Evolutionary conservation across 2,797 vertebrate species (phyloP).

Genomic region (Diplodus puntazzo): DNA sequence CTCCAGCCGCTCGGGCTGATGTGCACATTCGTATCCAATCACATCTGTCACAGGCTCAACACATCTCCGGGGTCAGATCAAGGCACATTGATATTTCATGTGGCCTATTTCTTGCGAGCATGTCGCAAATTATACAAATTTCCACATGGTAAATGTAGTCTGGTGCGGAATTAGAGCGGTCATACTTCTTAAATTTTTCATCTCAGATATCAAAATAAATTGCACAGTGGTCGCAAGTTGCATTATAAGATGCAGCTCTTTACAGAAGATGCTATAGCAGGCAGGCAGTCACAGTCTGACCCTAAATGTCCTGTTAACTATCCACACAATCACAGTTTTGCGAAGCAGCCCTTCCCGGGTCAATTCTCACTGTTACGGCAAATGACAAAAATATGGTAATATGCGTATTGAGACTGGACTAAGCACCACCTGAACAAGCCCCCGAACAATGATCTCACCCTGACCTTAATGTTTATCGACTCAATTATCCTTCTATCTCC

Average conservation of each 20-base stretch:
- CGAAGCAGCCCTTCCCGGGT: constrained; percentile 69
- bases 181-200: constrained; percentile 72
- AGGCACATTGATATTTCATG: constrained; percentile 74
- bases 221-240: constrained; percentile 61
- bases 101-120: constrained; percentile 73
- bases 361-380: constrained; percentile 72
- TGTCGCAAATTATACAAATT: constrained; percentile 74
- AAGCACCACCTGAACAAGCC: constrained; percentile 74
- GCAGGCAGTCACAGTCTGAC: constrained; percentile 54
- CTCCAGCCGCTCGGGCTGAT: constrained; percentile 50
- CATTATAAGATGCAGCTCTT: constrained; percentile 59
- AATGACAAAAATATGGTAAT: constrained; percentile 80
- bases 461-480: constrained; percentile 85
- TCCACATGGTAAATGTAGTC: constrained; percentile 68
- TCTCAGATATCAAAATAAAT: constrained; percentile 74
- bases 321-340: constrained; percentile 74
- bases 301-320: constrained; percentile 71
- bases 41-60: constrained; percentile 72
- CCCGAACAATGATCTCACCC: constrained; percentile 80
- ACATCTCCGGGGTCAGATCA: constrained; percentile 76
- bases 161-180: constrained; percentile 67
- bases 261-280: constrained; percentile 44
- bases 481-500: constrained; percentile 88
- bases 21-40: constrained; percentile 70
- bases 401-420: constrained; percentile 72